Percentiles rank a stretch among this genome's conserved stretches.
phyloP scores from a whole-genome alignment of 2,888 invertebrate species.

The Nomada ruficornis region DNA sequence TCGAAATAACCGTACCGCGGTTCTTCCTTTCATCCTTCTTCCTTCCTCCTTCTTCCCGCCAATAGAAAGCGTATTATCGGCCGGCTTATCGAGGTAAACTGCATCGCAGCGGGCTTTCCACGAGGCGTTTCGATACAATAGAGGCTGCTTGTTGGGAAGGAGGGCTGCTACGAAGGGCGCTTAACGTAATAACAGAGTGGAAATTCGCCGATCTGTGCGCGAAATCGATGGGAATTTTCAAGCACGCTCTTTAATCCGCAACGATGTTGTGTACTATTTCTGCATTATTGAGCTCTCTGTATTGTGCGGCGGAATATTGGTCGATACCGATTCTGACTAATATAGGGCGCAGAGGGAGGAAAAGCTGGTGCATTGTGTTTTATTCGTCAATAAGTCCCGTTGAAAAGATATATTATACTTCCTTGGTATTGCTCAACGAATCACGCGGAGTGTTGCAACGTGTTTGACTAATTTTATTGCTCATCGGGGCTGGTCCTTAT shows the following conservation, averaged over 20 bases:
- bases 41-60: slow-evolving; percentile 10
- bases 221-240: slow-evolving; percentile 9
- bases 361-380: too few relatives aligned
- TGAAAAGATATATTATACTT: too few relatives aligned
- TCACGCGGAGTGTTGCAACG: not conserved
- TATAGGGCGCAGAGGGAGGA: not conserved
- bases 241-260: not conserved
- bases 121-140: slow-evolving; percentile 30
- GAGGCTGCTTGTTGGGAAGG: not conserved
- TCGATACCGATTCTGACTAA: too few relatives aligned
- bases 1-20: slow-evolving; percentile 36
- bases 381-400: too few relatives aligned
- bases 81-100: slow-evolving; percentile 45
- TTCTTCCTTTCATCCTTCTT: slow-evolving; percentile 4
- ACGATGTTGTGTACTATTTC: not conserved
- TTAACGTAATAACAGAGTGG: slow-evolving; percentile 41
- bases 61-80: slow-evolving; percentile 59
- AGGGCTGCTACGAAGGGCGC: slow-evolving; percentile 18
- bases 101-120: slow-evolving; percentile 31
- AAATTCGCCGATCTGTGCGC: slow-evolving; percentile 9
- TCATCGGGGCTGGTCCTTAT: not conserved
- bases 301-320: not conserved
- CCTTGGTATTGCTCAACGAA: not conserved
- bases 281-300: not conserved
- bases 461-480: too few relatives aligned